Evolutionary conservation across 2,888 invertebrate genomes (phyloP).

Genomic region (Cephus sareptanus): DNA sequence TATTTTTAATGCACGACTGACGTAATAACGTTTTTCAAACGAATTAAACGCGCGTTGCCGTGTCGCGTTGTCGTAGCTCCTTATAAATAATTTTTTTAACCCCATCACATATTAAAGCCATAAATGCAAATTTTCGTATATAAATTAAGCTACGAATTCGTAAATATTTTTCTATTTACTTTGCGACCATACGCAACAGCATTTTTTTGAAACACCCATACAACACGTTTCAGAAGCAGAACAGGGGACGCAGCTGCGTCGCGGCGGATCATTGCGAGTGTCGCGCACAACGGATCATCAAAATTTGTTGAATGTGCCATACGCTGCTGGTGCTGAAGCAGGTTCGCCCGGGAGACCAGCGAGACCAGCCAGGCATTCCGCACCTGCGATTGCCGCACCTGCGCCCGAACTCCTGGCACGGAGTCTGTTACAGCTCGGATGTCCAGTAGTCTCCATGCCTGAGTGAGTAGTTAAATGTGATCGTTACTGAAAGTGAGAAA

Average conservation of each 20-base stretch:
- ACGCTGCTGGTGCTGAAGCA: not conserved
- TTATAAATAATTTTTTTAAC: not conserved
- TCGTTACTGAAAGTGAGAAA: no score
- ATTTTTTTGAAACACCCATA: not conserved
- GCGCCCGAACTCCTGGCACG: constrained; percentile 57
- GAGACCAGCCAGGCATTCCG: constrained; percentile 44
- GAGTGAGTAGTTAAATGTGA: constrained; percentile 43
- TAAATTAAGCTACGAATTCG: not conserved
- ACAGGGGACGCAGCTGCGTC: constrained; percentile 42
- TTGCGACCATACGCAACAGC: not conserved
- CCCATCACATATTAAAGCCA: not conserved
- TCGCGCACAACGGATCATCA: constrained; percentile 31
- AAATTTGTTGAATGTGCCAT: constrained; percentile 2
- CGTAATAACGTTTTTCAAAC: constrained; percentile 46
- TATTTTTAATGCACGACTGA: constrained; percentile 20
- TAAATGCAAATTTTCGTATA: not conserved
- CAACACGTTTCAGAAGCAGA: constrained; percentile 42
- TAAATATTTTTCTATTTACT: not conserved
- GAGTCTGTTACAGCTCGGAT: constrained; percentile 59
- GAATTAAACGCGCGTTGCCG: constrained; percentile 35
- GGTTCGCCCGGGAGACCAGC: constrained; percentile 18
- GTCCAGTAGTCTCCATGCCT: constrained; percentile 58
- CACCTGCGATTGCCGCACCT: constrained; percentile 51
- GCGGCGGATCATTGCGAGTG: constrained; percentile 48
- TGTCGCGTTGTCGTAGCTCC: not conserved